Conservation (phyloP, 2,888 invertebrate genomes). For the Sinohyriopsis cumingii region DNA sequence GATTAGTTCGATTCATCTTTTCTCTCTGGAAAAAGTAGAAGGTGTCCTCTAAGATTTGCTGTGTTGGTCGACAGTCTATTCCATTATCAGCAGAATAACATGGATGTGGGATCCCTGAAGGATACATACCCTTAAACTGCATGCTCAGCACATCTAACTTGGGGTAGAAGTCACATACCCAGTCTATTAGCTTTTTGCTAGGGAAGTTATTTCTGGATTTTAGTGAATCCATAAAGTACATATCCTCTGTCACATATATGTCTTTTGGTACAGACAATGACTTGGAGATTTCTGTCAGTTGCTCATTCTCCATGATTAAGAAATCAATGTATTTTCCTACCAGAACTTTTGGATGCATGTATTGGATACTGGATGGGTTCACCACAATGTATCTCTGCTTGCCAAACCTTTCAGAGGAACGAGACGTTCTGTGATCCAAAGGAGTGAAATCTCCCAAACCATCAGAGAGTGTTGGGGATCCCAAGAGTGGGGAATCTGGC, state of each 20-base stretch:
- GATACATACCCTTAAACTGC: conserved; percentile 22
- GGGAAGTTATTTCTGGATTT: conserved; percentile 55
- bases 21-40: conserved; percentile 60
- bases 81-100: conserved; percentile 4
- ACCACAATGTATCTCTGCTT: conserved; percentile 35
- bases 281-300: conserved; percentile 64
- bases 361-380: conserved; percentile 26
- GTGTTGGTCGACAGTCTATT: conserved; percentile 43
- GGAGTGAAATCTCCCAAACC: no score
- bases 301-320: conserved; percentile 62
- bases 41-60: conserved; percentile 55
- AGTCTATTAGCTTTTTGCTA: conserved; percentile 56
- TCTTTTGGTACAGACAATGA: conserved; percentile 58
- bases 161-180: conserved; percentile 58
- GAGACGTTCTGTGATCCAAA: no score
- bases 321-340: conserved; percentile 60
- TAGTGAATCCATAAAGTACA: conserved; percentile 60
- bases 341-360: conserved; percentile 33
- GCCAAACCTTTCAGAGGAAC: no score
- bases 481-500: no score
- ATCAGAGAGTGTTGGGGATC: no score
- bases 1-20: conserved; percentile 15
- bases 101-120: conserved; percentile 4
- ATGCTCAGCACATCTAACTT: conserved; percentile 23
- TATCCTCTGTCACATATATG: conserved; percentile 62